A percentile compares a stretch with the other conserved stretches of the same genome.
These are phyloP conservation scores for Lithobates sylvaticus DNA, from an alignment of 2,797 vertebrate genomes.

Conservation along the genomic window DNA sequence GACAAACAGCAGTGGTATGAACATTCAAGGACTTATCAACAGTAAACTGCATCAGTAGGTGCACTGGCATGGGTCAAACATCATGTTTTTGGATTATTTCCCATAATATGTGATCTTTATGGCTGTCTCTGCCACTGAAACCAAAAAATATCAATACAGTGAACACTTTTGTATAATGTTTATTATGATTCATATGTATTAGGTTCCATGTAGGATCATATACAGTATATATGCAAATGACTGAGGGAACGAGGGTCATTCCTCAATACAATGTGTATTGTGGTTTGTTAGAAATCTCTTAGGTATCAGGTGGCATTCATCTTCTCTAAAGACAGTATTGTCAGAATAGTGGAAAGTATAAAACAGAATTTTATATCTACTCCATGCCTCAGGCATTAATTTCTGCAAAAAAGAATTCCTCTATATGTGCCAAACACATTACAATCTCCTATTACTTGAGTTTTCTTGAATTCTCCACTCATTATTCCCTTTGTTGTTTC, in stretches of 20 bases:
- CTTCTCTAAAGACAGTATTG: neutral
- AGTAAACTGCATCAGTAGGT: no score
- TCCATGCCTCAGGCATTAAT: slow-evolving; percentile 28
- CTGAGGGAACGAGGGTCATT: neutral
- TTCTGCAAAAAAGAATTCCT: slow-evolving; percentile 11
- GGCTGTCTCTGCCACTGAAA: no score
- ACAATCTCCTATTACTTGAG: slow-evolving; percentile 20
- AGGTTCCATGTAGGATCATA: no score
- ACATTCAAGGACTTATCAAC: no score
- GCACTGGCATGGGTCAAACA: no score
- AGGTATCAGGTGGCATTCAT: slow-evolving; percentile 6
- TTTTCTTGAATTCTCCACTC: slow-evolving; percentile 11
- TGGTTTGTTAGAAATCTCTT: neutral
- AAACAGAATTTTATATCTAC: neutral
- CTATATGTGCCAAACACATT: slow-evolving; percentile 19
- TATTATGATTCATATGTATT: no score
- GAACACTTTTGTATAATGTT: no score
- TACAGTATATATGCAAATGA: neutral
- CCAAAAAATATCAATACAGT: no score
- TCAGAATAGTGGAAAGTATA: neutral
- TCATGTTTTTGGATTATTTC: no score
- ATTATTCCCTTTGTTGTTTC: slow-evolving; percentile 22
- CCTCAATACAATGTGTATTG: neutral
- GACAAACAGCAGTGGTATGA: no score
- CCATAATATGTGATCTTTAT: no score